phyloP scores from a whole-genome alignment of 2,797 vertebrate species.

The Lacerta agilis region DNA sequence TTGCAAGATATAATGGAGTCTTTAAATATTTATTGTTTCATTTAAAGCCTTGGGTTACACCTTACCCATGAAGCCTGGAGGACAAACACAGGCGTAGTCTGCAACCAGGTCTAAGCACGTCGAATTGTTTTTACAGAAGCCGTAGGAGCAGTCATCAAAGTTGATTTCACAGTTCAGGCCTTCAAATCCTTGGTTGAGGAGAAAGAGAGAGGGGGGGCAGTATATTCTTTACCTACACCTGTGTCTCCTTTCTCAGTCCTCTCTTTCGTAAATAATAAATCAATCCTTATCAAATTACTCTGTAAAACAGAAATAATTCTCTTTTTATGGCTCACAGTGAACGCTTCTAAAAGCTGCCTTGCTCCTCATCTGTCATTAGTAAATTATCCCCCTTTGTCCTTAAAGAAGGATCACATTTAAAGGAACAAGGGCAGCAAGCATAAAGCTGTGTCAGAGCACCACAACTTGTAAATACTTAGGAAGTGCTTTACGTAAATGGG shows the following conservation, averaged over 20 bases:
- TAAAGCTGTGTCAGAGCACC: not conserved
- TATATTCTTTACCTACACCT: conserved; percentile 38
- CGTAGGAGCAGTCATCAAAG: conserved; percentile 80
- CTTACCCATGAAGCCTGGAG: conserved; percentile 79
- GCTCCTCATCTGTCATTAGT: conserved; percentile 21
- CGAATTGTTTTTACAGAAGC: conserved; percentile 82
- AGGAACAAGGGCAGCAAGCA: not conserved
- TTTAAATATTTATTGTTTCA: conserved; percentile 35
- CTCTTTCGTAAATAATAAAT: conserved; percentile 28
- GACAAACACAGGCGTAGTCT: conserved; percentile 81
- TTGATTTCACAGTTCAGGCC: conserved; percentile 82
- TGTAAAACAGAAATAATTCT: conserved; percentile 31
- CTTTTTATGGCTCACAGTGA: not conserved
- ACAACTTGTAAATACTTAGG: not conserved
- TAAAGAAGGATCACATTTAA: conserved; percentile 22
- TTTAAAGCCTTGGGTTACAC: conserved; percentile 34
- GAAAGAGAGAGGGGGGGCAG: not conserved
- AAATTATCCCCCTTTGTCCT: conserved; percentile 12
- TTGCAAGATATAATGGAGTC: conserved; percentile 22
- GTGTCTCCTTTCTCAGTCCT: conserved; percentile 27
- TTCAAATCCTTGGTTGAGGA: conserved; percentile 73
- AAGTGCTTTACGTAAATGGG: not conserved
- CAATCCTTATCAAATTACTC: conserved; percentile 42
- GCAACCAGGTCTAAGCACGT: conserved; percentile 81
- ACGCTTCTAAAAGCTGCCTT: not conserved